phyloP scores from a whole-genome alignment of 2,888 invertebrate genomes.

The Lacanobia wlatinum region DNA sequence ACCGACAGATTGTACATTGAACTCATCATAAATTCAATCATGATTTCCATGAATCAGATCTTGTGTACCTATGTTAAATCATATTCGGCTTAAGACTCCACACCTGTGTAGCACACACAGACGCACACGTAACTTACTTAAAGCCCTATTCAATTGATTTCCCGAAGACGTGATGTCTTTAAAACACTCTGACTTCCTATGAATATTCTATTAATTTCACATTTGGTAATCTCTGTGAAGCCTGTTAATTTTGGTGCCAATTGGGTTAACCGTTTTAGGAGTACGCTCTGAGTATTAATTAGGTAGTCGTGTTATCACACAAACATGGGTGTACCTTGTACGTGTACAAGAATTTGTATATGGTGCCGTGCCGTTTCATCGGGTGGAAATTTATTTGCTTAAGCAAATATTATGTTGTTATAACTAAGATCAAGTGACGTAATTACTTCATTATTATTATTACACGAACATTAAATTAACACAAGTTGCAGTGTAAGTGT shows the following conservation, averaged over 20 bases:
- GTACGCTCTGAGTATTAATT: conserved; percentile 60
- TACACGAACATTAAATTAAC: not conserved
- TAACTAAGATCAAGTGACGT: conserved; percentile 1
- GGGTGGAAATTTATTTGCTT: conserved; percentile 15
- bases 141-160: conserved; percentile 37
- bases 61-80: not conserved
- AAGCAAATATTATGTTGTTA: conserved; percentile 1
- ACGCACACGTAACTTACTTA: conserved; percentile 20
- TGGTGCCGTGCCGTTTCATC: conserved; percentile 18
- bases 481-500: not conserved
- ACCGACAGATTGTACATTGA: not conserved
- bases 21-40: not conserved
- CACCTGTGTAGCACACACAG: not conserved
- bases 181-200: conserved; percentile 48
- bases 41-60: not conserved
- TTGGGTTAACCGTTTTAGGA: conserved; percentile 63
- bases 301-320: conserved; percentile 57
- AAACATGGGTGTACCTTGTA: conserved; percentile 38
- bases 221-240: conserved; percentile 59
- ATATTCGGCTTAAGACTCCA: conserved; percentile 12
- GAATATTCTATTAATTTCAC: conserved; percentile 63
- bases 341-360: conserved; percentile 34
- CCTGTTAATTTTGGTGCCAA: conserved; percentile 63
- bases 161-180: conserved; percentile 51
- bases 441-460: conserved; percentile 11